phyloP scores from a whole-genome alignment of 2,888 invertebrate genomes.

The Panzeria rudis region DNA sequence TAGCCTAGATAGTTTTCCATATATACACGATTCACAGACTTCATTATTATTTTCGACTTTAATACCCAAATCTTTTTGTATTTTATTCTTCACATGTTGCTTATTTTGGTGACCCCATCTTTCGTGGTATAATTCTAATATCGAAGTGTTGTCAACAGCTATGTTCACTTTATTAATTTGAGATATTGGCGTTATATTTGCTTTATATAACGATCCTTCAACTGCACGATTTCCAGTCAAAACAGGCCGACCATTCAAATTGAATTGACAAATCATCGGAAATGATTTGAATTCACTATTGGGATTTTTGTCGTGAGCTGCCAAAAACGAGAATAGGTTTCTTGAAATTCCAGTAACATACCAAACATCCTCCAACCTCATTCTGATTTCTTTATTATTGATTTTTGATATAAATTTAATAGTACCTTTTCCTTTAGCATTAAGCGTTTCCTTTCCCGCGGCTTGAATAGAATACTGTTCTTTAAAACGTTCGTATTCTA shows the following conservation, averaged over 20 bases:
- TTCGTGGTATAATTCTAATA: no score
- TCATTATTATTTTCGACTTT: no score
- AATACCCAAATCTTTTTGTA: no score
- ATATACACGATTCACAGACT: no score
- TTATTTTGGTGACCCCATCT: no score
- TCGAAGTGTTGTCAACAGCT: no score
- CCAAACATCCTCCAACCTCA: background rate
- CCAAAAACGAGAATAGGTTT: no score
- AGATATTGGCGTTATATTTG: no score
- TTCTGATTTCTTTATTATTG: constrained; percentile 5
- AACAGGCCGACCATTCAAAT: background rate
- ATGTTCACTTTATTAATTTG: no score
- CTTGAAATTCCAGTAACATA: constrained; percentile 1
- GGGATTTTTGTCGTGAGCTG: background rate
- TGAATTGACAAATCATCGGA: constrained; percentile 3
- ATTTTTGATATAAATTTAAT: background rate
- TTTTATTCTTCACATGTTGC: no score
- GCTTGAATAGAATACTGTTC: background rate
- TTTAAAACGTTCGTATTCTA: background rate
- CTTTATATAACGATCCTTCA: background rate
- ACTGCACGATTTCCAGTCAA: background rate
- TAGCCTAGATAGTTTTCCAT: no score
- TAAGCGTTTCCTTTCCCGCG: background rate
- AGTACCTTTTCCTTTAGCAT: background rate
- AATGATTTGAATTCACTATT: constrained; percentile 1